Evolutionary conservation across 92 coral and sea anemone genomes (phyloP).

Genomic region (Plumapathes pennacea): DNA sequence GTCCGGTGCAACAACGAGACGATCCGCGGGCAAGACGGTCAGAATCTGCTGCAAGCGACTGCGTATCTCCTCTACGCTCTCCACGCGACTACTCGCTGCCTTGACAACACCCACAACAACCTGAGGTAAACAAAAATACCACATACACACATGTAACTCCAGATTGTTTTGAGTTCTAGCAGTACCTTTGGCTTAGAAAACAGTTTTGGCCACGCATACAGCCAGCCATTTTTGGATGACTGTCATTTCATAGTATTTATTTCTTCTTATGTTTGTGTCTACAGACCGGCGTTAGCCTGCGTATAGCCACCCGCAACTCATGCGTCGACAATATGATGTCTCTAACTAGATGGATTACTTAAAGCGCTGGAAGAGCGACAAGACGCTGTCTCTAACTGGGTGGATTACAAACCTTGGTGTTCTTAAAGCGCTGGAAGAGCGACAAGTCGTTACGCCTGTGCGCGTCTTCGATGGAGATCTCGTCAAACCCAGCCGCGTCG

Average conservation of each 20-base stretch:
- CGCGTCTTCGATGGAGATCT: slow-evolving; percentile 87
- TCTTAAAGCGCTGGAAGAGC: slow-evolving; percentile 73
- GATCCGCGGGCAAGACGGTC: slow-evolving; percentile 76
- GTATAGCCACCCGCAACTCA: no score
- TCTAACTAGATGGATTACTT: no score
- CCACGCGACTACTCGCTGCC: slow-evolving; percentile 75
- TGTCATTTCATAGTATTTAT: background rate
- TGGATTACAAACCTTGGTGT: slow-evolving; percentile 55
- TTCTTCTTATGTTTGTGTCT: no score
- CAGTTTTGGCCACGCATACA: no score
- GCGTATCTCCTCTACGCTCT: slow-evolving; percentile 78
- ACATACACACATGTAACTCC: background rate
- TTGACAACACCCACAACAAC: slow-evolving; percentile 74
- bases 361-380: background rate
- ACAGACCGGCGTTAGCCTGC: no score
- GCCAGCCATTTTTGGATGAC: background rate
- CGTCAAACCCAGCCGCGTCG: slow-evolving; percentile 83
- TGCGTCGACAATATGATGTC: no score
- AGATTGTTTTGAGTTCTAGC: no score
- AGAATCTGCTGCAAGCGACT: slow-evolving; percentile 66
- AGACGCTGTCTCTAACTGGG: background rate
- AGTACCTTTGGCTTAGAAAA: no score
- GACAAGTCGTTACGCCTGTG: slow-evolving; percentile 81
- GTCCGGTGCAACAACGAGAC: slow-evolving; percentile 87
- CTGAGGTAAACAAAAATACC: slow-evolving; percentile 20